Evolutionary conservation across 1,140 invertebrate species (phyloP).

Genomic region (Oncopeltus fasciatus): DNA sequence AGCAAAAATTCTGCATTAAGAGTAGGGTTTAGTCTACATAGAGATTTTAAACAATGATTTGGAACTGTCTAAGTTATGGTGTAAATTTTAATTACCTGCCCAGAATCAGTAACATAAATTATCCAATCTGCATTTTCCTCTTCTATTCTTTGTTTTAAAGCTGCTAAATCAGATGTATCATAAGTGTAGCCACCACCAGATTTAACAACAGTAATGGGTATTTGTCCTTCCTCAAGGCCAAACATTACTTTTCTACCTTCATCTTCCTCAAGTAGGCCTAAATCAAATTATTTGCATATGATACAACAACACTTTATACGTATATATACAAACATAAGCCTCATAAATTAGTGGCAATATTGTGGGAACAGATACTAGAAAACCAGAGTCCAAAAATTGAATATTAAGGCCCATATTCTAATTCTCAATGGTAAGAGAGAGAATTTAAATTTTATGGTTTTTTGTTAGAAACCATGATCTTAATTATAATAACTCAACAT

Average conservation of each 20-base stretch:
- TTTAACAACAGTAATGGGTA: constrained; percentile 91
- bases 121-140: constrained; percentile 83
- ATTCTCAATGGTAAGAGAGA: too few relatives aligned
- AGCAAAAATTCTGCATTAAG: too few relatives aligned
- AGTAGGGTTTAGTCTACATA: too few relatives aligned
- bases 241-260: constrained; percentile 92
- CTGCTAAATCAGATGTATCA: constrained; percentile 95
- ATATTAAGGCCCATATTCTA: too few relatives aligned
- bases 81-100: constrained; percentile 51
- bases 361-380: not conserved
- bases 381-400: too few relatives aligned
- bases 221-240: constrained; percentile 40
- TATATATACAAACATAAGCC: not conserved
- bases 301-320: too few relatives aligned
- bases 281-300: too few relatives aligned
- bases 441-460: too few relatives aligned
- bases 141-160: constrained; percentile 71
- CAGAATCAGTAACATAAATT: constrained; percentile 90
- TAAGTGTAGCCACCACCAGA: constrained; percentile 98
- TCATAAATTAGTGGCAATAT: constrained; percentile 14
- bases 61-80: too few relatives aligned
- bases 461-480: too few relatives aligned
- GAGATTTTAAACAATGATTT: too few relatives aligned
- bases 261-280: constrained; percentile 62
- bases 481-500: too few relatives aligned